Evolutionary conservation across 2,113 vertebrate genomes (phyloP).

Genomic region (Suncus etruscus): DNA sequence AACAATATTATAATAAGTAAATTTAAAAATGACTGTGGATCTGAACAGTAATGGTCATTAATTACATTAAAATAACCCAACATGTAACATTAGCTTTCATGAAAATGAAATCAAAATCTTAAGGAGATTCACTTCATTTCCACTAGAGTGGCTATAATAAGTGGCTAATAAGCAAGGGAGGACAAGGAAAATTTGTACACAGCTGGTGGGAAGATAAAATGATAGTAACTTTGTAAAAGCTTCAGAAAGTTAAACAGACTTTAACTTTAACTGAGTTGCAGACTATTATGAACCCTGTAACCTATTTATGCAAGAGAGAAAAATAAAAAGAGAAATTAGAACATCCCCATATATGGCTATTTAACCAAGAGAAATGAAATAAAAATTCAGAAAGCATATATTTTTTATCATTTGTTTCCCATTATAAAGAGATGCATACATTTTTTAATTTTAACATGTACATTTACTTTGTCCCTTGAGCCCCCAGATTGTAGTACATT

Average conservation of each 20-base stretch:
- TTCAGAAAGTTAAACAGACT: too few species aligned
- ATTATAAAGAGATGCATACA: too few species aligned
- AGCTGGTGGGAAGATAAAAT: slow-evolving; percentile 28
- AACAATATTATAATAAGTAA: not conserved
- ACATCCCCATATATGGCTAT: not conserved
- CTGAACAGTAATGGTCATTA: not conserved
- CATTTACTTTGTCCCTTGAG: too few species aligned
- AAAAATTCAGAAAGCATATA: not conserved
- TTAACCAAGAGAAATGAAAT: too few species aligned
- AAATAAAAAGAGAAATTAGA: not conserved
- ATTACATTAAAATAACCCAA: slow-evolving; percentile 10
- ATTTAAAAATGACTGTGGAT: not conserved
- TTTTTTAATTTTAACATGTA: too few species aligned
- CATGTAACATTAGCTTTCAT: not conserved
- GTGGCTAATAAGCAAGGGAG: not conserved
- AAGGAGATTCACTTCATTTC: not conserved
- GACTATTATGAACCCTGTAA: too few species aligned
- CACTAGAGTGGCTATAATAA: not conserved
- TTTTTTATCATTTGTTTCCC: too few species aligned
- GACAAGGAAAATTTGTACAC: not conserved
- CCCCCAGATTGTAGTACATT: too few species aligned
- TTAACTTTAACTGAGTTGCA: too few species aligned
- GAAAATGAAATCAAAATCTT: slow-evolving; percentile 49
- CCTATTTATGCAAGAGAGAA: too few species aligned
- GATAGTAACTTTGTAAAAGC: not conserved